These are phyloP conservation scores for Rhinichthys klamathensis DNA, from an alignment of 2,113 vertebrate genomes.

Conservation along the genomic window DNA sequence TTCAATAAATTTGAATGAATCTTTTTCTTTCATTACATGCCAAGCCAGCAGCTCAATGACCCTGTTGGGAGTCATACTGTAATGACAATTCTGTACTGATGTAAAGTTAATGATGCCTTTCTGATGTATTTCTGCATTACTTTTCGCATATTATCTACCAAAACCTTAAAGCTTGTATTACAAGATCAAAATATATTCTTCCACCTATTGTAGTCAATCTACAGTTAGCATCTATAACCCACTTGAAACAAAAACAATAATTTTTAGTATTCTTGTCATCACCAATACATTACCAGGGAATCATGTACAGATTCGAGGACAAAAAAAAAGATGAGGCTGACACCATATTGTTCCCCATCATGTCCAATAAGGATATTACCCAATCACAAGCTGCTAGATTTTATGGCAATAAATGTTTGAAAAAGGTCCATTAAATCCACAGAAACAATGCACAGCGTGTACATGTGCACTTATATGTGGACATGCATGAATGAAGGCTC, in stretches of 20 bases:
- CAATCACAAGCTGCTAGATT: conserved; percentile 59
- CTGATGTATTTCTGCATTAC: conserved; percentile 3
- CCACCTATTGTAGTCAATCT: not conserved
- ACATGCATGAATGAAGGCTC: conserved; percentile 68
- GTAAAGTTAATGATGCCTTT: conserved; percentile 41
- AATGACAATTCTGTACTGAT: conserved; percentile 33
- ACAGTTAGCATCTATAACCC: not conserved
- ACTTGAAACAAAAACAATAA: not conserved
- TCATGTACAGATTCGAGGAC: not conserved
- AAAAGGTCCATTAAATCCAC: conserved; percentile 64
- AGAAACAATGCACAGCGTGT: conserved; percentile 49
- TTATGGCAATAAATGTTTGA: conserved; percentile 62
- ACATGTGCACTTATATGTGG: conserved; percentile 44
- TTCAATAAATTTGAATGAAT: conserved; percentile 47
- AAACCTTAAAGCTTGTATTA: not conserved
- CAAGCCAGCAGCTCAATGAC: conserved; percentile 55
- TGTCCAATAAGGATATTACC: conserved; percentile 29
- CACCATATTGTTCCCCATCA: conserved; percentile 17
- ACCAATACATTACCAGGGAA: not conserved
- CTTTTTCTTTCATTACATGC: conserved; percentile 57
- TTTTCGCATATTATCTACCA: not conserved
- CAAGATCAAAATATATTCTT: not conserved
- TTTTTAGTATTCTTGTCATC: not conserved
- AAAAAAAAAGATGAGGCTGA: not conserved
- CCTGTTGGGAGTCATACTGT: conserved; percentile 34